Evolutionary conservation across 2,797 vertebrate species (phyloP).

Genomic region (Enteromius treurensis): DNA sequence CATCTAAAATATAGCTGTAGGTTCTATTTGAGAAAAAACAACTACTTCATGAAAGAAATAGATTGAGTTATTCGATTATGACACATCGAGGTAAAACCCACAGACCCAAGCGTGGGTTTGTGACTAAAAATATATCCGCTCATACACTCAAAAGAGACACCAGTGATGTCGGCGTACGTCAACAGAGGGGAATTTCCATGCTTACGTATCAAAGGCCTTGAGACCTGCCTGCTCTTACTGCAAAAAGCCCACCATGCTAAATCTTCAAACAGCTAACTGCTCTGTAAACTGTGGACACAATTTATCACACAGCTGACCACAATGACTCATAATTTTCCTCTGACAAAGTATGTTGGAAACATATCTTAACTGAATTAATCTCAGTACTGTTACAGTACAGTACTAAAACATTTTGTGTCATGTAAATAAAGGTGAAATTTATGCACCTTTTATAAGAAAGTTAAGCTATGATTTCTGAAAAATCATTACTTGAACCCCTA

Average conservation of each 20-base stretch:
- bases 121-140: slow-evolving; percentile 6
- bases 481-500: not conserved
- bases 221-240: slow-evolving; percentile 35
- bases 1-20: not conserved
- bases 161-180: not conserved
- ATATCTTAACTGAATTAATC: not conserved
- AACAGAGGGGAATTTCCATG: slow-evolving; percentile 57
- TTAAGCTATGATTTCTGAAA: not conserved
- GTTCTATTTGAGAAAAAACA: not conserved
- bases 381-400: not conserved
- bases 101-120: not conserved
- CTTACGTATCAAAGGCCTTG: slow-evolving; percentile 35
- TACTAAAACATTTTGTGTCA: not conserved
- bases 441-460: not conserved
- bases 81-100: not conserved
- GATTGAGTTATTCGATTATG: slow-evolving; percentile 5
- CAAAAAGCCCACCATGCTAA: slow-evolving; percentile 55
- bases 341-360: not conserved
- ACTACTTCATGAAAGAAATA: not conserved
- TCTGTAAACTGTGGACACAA: not conserved
- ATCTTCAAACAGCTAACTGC: not conserved
- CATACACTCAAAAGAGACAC: not conserved
- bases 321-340: slow-evolving; percentile 34
- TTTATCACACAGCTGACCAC: slow-evolving; percentile 17
- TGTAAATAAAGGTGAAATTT: not conserved